phyloP scores from a whole-genome alignment of 92 coral and sea anemone genomes.

The Bergia puertoricense region DNA sequence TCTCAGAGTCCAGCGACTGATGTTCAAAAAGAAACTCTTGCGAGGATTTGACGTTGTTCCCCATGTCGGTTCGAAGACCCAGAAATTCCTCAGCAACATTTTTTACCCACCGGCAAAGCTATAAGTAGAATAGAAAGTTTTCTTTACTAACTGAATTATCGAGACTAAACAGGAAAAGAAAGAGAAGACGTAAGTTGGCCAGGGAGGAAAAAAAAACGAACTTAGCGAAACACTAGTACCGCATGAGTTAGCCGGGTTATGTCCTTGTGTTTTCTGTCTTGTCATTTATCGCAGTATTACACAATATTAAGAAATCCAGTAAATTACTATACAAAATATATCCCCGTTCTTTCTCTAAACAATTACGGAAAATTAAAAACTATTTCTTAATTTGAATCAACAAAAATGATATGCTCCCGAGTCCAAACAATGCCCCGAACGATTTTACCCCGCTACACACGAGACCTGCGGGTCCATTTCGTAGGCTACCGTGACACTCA shows the following conservation, averaged over 20 bases:
- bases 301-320: not conserved
- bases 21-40: slow-evolving; percentile 86
- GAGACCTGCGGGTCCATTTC: not conserved
- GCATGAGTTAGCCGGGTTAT: not conserved
- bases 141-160: not conserved
- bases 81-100: slow-evolving; percentile 89
- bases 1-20: slow-evolving; percentile 82
- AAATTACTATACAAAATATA: not conserved
- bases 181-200: not conserved
- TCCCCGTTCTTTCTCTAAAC: not conserved
- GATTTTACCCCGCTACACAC: not conserved
- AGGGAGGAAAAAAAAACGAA: not conserved
- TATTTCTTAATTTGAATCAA: not conserved
- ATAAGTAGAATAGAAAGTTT: not conserved
- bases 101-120: slow-evolving; percentile 87
- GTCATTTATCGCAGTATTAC: not conserved
- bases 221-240: not conserved
- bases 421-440: not conserved
- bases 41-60: slow-evolving; percentile 73
- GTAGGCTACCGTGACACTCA: not conserved
- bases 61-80: slow-evolving; percentile 78
- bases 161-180: not conserved
- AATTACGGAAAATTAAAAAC: not conserved
- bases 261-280: not conserved
- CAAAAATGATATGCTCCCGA: not conserved